Conservation (phyloP, 1,140 invertebrate species). For the Heliothis subflexa region DNA sequence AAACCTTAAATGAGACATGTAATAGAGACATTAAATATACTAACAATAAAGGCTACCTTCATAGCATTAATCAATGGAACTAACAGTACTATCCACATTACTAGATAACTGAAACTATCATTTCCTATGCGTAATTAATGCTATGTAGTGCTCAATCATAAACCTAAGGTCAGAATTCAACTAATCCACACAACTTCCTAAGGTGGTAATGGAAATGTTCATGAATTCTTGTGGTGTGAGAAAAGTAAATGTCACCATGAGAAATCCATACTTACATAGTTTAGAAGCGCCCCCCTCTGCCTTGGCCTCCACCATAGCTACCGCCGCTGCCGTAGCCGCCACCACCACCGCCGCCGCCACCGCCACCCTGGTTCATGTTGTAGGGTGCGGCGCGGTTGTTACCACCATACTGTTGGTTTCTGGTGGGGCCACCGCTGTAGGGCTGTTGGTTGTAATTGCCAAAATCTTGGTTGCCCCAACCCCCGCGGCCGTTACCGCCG, state of each 20-base stretch:
- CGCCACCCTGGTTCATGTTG: constrained; percentile 87
- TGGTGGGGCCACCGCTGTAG: constrained; percentile 90
- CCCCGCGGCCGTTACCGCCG: constrained; percentile 76
- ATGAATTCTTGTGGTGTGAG: constrained; percentile 51
- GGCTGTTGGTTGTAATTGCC: constrained; percentile 92
- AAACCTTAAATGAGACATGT: constrained; percentile 79
- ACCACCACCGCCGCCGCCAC: constrained; percentile 80
- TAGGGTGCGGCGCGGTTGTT: constrained; percentile 89
- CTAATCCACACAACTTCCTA: constrained; percentile 46
- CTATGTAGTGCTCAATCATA: constrained; percentile 72
- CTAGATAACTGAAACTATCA: constrained; percentile 51
- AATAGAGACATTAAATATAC: constrained; percentile 66
- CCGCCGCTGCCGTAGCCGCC: constrained; percentile 72
- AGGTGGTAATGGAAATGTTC: constrained; percentile 31
- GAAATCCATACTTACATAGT: constrained; percentile 66
- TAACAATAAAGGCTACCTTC: constrained; percentile 70
- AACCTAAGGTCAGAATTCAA: constrained; percentile 39
- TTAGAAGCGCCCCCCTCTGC: constrained; percentile 77
- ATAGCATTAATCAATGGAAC: constrained; percentile 80
- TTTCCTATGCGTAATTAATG: constrained; percentile 77
- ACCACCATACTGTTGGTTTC: constrained; percentile 88
- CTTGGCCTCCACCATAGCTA: constrained; percentile 57
- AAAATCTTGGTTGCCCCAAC: constrained; percentile 88
- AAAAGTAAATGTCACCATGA: constrained; percentile 52
- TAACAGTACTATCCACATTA: constrained; percentile 54